These are phyloP conservation scores for Tuberolachnus salignus DNA, from an alignment of 2,888 invertebrate genomes.

Conservation along the genomic window DNA sequence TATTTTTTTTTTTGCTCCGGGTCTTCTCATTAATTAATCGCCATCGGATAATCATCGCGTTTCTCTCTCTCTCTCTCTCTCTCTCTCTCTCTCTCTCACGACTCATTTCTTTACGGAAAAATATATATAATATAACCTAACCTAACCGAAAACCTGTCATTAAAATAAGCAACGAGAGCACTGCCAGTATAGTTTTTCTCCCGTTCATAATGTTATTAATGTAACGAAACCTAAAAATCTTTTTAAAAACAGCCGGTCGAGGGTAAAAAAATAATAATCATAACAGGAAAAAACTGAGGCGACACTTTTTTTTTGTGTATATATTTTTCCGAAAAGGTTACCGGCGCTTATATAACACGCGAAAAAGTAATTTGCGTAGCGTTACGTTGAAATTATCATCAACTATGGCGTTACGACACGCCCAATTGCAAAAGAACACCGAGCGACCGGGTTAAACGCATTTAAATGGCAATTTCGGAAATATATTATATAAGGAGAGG, in stretches of 20 bases:
- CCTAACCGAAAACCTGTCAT: slow-evolving; percentile 39
- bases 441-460: slow-evolving; percentile 5
- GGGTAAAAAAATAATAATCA: background rate
- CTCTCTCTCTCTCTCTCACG: no score
- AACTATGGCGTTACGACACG: slow-evolving; percentile 38
- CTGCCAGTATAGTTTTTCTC: slow-evolving; percentile 9
- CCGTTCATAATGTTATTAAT: slow-evolving; percentile 34
- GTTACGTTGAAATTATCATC: slow-evolving; percentile 52
- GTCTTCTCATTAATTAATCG: slow-evolving; percentile 48
- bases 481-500: slow-evolving; percentile 3
- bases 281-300: background rate
- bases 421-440: slow-evolving; percentile 18
- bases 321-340: slow-evolving; percentile 16
- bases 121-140: slow-evolving; percentile 1
- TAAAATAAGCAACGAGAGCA: slow-evolving; percentile 27
- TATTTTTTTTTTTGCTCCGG: background rate
- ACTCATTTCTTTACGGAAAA: slow-evolving; percentile 34
- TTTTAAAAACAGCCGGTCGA: slow-evolving; percentile 34
- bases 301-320: slow-evolving; percentile 42
- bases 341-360: slow-evolving; percentile 30
- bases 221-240: slow-evolving; percentile 30
- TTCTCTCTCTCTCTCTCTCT: no score
- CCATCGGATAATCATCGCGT: slow-evolving; percentile 46
- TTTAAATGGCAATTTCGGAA: slow-evolving; percentile 50
- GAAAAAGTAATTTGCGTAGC: slow-evolving; percentile 50